These are phyloP conservation scores for Lochmaea crataegi DNA, from an alignment of 2,888 invertebrate genomes.

Conservation along the genomic window DNA sequence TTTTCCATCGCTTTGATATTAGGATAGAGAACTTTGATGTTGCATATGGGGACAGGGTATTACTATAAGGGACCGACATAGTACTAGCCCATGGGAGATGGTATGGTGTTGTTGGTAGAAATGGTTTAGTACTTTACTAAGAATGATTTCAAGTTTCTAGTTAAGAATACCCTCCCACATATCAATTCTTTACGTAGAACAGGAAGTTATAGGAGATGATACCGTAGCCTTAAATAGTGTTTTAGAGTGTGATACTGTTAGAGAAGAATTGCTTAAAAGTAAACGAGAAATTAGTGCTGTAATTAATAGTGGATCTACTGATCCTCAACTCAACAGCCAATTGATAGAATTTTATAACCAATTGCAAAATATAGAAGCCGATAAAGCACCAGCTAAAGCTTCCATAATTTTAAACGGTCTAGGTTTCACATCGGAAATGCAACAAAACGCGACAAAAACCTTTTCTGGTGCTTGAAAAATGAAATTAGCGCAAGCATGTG, in stretches of 20 bases:
- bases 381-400: conserved; percentile 95
- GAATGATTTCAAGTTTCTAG: conserved; percentile 93
- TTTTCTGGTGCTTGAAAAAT: conserved; percentile 99
- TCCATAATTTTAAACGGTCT: conserved; percentile 95
- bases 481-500: conserved; percentile 95
- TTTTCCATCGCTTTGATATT: too few relatives aligned
- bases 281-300: conserved; percentile 87
- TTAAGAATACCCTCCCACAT: conserved; percentile 95
- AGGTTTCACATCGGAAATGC: conserved; percentile 93
- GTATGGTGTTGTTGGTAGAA: conserved; percentile 97
- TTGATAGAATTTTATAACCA: conserved; percentile 87
- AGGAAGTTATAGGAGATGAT: conserved; percentile 96
- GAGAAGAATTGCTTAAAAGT: conserved; percentile 80
- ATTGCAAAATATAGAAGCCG: conserved; percentile 90
- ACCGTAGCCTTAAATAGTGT: conserved; percentile 95
- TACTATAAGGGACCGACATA: conserved; percentile 91
- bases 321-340: conserved; percentile 72
- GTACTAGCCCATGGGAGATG: conserved; percentile 89
- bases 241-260: conserved; percentile 89
- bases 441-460: conserved; percentile 86
- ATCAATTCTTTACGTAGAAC: conserved; percentile 95
- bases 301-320: conserved; percentile 77
- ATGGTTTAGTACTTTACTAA: conserved; percentile 93
- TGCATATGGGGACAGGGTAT: conserved; percentile 93
- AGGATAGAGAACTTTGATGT: conserved; percentile 98